Evolutionary conservation across 2,888 invertebrate genomes (phyloP).

Genomic region (Mythimna impura): DNA sequence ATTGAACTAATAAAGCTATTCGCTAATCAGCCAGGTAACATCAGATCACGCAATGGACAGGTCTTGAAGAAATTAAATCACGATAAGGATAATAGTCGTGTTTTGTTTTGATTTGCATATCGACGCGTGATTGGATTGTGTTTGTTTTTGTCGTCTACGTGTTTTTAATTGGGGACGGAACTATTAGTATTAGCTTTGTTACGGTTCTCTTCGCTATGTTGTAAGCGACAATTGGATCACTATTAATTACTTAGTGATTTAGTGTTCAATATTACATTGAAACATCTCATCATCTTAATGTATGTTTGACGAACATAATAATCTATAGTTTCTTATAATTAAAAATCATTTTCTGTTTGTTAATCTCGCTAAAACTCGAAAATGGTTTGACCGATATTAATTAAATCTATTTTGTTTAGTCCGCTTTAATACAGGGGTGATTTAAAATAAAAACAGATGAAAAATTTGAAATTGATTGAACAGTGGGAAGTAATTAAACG

Average conservation of each 20-base stretch:
- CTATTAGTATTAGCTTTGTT: background rate
- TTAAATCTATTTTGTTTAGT: no score
- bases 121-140: conserved; percentile 17
- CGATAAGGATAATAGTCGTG: conserved; percentile 51
- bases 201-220: no score
- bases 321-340: no score
- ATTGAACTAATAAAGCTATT: conserved; percentile 51
- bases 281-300: background rate
- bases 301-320: background rate
- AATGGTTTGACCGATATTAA: no score
- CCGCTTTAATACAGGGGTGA: no score
- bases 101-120: conserved; percentile 56
- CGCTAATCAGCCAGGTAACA: conserved; percentile 55
- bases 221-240: background rate
- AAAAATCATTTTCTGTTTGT: no score
- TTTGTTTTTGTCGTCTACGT: conserved; percentile 22
- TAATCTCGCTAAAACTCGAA: no score
- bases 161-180: conserved; percentile 17
- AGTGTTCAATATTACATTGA: background rate
- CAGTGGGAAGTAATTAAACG: no score
- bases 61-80: conserved; percentile 52
- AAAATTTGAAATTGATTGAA: no score
- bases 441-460: no score
- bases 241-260: background rate
- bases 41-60: conserved; percentile 60